Evolutionary conservation across 2,113 vertebrate genomes (phyloP), one percentile per base, ranked within the genome.

Genomic region (Rhinoderma darwinii): DNA sequence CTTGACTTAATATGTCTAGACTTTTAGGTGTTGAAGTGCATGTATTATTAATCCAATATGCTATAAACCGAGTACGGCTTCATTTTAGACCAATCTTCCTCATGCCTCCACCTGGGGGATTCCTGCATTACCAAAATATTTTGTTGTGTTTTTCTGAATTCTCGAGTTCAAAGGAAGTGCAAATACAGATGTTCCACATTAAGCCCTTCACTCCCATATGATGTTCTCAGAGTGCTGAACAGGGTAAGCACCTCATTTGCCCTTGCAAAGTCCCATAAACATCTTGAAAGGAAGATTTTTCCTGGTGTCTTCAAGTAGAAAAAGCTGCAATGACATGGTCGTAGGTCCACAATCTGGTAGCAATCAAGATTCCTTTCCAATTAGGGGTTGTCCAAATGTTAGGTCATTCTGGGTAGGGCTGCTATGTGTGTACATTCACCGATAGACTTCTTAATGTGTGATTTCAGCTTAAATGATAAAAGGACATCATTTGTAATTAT

Each of bases 131-230:
- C 35, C 32, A 82, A 74, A 82, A 61, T 74, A 74, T 82, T 82
- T 35, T 68, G 35, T 78, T 63, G 50, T 74, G 41, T 82, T 82
- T 54, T 78, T 74, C n/a, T 47, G 73, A 27, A 25, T 87, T 86
- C 39, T 39, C 10, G 39, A 82, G 78, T 87, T 87, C 85, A 87
- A 81, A 87, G 78, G 51, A 87, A 87, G 75, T 61, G 78, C 78
- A 43, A 61, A 82, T 82, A 1, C 85, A 87, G 77, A 82, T 87
- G 85, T 87, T 87, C 30, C 7, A 39, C 17, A 70, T 87, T 82
- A 87, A n/a, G 66, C 17, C 4, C 6, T 18, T 72, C 63, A 68
- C 84, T 86, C 75, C 84, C 76, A 35, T 56, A 32, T 73, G 77
- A 61, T 74, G 66, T 61, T 30, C 78, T 59, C 77, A 56, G 63